phyloP scores from a whole-genome alignment of 2,113 vertebrate genomes.

The Fregata magnificens region DNA sequence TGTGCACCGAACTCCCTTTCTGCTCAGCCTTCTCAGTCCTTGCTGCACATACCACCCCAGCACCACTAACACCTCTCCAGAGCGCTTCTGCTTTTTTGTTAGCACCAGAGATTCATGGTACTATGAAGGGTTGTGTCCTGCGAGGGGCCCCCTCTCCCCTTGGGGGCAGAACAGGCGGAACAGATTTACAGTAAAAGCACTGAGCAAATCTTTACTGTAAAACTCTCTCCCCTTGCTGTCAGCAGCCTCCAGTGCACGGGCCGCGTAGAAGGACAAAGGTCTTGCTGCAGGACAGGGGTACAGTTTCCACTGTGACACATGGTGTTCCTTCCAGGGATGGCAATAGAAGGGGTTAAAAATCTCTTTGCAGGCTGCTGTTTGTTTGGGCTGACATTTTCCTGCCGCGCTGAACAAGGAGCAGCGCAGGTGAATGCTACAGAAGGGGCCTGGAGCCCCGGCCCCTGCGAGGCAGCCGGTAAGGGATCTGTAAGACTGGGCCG shows the following conservation, averaged over 20 bases:
- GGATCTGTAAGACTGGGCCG: rapidly evolving
- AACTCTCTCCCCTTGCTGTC: background rate
- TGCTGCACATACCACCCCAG: background rate
- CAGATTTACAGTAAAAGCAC: background rate
- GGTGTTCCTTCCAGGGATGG: background rate
- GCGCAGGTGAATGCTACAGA: background rate
- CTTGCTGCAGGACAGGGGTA: background rate
- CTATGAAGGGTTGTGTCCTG: background rate
- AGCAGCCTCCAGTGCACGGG: background rate
- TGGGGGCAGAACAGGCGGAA: background rate
- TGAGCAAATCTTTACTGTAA: background rate
- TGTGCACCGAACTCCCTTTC: background rate
- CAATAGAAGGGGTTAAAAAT: background rate
- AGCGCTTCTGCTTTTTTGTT: no score
- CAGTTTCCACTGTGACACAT: background rate
- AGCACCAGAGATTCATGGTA: background rate
- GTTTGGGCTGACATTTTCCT: background rate
- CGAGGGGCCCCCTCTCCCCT: background rate
- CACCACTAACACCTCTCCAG: background rate
- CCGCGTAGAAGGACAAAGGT: rapidly evolving
- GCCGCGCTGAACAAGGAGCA: background rate
- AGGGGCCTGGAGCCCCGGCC: background rate
- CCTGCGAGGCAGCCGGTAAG: rapidly evolving
- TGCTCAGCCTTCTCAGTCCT: background rate
- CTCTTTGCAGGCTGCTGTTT: background rate